These are phyloP conservation scores for Nomada fabriciana DNA, from an alignment of 2,888 invertebrate genomes.

Conservation along the genomic window DNA sequence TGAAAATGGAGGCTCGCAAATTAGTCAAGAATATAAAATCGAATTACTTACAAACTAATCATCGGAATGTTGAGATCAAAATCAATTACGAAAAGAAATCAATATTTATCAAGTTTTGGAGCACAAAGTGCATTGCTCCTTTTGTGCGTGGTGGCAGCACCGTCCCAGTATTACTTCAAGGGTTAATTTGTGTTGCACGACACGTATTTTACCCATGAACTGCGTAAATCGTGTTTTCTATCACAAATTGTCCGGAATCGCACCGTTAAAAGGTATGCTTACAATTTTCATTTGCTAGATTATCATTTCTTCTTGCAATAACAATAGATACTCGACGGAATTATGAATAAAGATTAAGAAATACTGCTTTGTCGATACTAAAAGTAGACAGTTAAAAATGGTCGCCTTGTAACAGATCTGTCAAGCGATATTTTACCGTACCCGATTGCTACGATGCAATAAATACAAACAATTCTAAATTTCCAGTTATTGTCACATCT, in stretches of 20 bases:
- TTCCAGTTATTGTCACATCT: constrained; percentile 56
- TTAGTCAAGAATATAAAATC: background rate
- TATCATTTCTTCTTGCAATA: constrained; percentile 34
- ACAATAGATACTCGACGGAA: constrained; percentile 39
- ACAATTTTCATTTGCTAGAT: constrained; percentile 30
- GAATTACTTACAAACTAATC: background rate
- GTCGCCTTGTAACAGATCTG: constrained; percentile 75
- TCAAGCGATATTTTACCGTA: constrained; percentile 72
- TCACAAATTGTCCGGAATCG: constrained; percentile 60
- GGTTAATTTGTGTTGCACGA: constrained; percentile 76
- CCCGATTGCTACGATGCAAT: constrained; percentile 68
- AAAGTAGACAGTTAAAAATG: constrained; percentile 75
- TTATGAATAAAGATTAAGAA: constrained; percentile 50
- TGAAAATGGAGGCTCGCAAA: background rate
- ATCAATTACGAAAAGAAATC: constrained; percentile 30
- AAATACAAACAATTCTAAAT: constrained; percentile 66
- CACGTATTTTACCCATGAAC: constrained; percentile 77
- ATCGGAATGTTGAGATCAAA: constrained; percentile 22
- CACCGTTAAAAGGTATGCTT: constrained; percentile 71
- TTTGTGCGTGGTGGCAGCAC: constrained; percentile 77
- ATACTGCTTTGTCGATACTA: constrained; percentile 52
- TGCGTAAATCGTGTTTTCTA: constrained; percentile 78
- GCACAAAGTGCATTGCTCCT: constrained; percentile 53
- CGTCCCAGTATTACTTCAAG: constrained; percentile 63
- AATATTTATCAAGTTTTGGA: constrained; percentile 54